These are phyloP conservation scores for Brachylomia viminalis DNA, from an alignment of 2,888 invertebrate genomes.

Conservation along the genomic window DNA sequence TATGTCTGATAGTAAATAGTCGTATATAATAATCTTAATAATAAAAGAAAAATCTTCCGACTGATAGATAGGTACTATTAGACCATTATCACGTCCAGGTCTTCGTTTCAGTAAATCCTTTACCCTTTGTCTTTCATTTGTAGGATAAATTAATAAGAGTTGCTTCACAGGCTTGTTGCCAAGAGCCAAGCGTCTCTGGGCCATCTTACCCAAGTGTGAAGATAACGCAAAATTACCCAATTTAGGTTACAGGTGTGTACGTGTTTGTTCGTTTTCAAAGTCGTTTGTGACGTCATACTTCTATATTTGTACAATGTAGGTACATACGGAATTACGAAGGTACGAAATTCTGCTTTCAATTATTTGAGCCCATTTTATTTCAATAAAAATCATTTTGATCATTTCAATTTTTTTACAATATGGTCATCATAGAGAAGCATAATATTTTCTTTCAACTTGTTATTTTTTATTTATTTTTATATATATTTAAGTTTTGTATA, in stretches of 20 bases:
- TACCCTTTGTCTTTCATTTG: background rate
- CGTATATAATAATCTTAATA: no score
- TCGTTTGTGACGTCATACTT: conserved; percentile 55
- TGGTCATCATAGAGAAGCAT: background rate
- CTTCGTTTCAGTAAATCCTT: background rate
- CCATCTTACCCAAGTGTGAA: conserved; percentile 18
- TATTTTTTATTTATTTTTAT: no score
- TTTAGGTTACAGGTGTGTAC: conserved; percentile 62
- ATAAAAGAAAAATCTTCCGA: no score
- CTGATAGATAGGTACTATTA: no score
- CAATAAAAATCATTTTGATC: background rate
- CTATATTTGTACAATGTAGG: conserved; percentile 36
- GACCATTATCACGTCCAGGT: no score
- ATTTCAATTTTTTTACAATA: background rate
- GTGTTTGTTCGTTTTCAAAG: conserved; percentile 60
- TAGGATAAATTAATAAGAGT: conserved; percentile 2
- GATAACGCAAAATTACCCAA: conserved; percentile 55
- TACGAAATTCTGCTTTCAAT: conserved; percentile 37
- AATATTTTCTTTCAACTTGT: no score
- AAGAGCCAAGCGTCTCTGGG: background rate
- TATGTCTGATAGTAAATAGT: no score
- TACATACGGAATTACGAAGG: no score
- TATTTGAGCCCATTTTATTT: conserved; percentile 33
- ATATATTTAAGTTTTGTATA: no score
- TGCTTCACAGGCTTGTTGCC: conserved; percentile 10